phyloP scores from a whole-genome alignment of 2,113 vertebrate species.

The Lepus timidus region DNA sequence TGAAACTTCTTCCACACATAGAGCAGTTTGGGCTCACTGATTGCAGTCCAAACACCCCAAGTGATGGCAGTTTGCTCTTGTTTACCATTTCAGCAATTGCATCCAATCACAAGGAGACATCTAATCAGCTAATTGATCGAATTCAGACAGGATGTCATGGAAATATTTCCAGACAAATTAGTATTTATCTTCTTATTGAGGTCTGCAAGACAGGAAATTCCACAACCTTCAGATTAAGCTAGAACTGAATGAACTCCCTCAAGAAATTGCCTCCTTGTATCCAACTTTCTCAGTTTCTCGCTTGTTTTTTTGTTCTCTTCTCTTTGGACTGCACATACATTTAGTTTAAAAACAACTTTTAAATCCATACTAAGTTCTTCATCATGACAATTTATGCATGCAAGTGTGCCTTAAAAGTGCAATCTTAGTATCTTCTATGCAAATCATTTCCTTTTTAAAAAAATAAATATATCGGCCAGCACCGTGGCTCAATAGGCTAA shows the following conservation, averaged over 20 bases:
- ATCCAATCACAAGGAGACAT: conserved; percentile 38
- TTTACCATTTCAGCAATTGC: conserved; percentile 60
- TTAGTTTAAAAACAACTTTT: conserved; percentile 21
- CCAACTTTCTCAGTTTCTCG: background rate
- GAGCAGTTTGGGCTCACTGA: background rate
- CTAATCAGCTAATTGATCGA: conserved; percentile 69
- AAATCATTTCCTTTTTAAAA: background rate
- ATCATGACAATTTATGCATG: conserved; percentile 58
- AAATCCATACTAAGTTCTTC: conserved; percentile 76
- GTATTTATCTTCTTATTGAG: conserved; percentile 50
- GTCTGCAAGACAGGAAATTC: conserved; percentile 38
- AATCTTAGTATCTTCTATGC: background rate
- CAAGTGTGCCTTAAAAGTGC: conserved; percentile 60
- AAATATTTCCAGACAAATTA: conserved; percentile 68
- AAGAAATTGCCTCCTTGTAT: conserved; percentile 37
- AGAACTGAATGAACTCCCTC: background rate
- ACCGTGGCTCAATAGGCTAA: too few species aligned
- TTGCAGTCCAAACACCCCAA: background rate
- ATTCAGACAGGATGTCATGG: conserved; percentile 55
- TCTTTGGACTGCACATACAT: background rate
- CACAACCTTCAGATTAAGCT: conserved; percentile 6
- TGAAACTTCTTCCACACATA: background rate
- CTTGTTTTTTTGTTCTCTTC: background rate
- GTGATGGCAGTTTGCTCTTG: background rate
- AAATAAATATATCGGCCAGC: background rate